phyloP scores from a whole-genome alignment of 2,888 invertebrate species.

The Gymnocheta viridis region DNA sequence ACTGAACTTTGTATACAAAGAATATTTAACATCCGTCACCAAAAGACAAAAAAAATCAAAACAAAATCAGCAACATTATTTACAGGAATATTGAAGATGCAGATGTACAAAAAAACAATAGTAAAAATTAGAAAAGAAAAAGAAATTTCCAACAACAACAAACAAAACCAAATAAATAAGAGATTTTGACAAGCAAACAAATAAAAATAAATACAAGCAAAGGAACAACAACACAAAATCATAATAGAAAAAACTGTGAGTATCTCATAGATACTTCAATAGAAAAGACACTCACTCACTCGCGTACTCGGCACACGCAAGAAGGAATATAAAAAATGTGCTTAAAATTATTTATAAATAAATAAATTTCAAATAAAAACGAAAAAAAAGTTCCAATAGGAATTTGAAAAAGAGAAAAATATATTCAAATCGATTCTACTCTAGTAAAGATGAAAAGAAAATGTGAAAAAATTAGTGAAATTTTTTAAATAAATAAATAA shows the following conservation, averaged over 20 bases:
- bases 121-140: conserved; percentile 1
- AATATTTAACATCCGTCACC: conserved; percentile 21
- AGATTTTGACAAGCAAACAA: conserved; percentile 50
- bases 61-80: conserved; percentile 34
- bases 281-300: conserved; percentile 32
- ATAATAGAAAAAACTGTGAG: conserved; percentile 52
- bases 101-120: conserved; percentile 43
- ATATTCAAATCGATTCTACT: not conserved
- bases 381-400: conserved; percentile 23
- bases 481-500: not conserved
- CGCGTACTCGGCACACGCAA: conserved; percentile 34
- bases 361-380: conserved; percentile 16
- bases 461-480: not conserved
- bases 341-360: conserved; percentile 57
- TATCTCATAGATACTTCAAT: conserved; percentile 61
- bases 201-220: conserved; percentile 1
- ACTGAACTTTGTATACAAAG: not conserved
- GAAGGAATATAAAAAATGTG: conserved; percentile 43
- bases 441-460: not conserved
- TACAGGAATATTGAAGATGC: conserved; percentile 41
- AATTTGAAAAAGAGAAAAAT: conserved; percentile 2
- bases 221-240: conserved; percentile 28
- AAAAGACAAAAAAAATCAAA: conserved; percentile 35
- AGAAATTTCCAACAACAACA: conserved; percentile 31
- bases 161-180: conserved; percentile 39